Conservation (phyloP, 2,797 vertebrate species). For the Hydrocynus forskahlii region DNA sequence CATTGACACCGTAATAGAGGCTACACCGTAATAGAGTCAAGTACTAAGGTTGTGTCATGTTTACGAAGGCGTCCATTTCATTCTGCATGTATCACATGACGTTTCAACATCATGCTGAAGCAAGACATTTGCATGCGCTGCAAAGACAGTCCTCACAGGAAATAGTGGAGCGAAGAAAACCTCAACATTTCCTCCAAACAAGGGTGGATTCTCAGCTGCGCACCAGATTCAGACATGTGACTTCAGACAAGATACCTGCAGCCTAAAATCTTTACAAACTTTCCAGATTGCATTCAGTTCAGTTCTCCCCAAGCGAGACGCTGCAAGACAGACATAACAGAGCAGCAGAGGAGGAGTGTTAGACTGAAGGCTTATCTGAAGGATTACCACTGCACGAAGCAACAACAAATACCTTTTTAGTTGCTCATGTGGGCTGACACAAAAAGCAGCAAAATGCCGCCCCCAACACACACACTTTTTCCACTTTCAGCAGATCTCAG, state of each 20-base stretch:
- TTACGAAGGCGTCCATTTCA: not conserved
- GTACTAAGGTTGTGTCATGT: not conserved
- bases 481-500: slow-evolving; percentile 18
- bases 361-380: not conserved
- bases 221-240: not conserved
- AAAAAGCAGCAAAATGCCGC: not conserved
- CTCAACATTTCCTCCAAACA: not conserved
- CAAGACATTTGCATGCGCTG: not conserved
- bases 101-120: not conserved
- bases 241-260: not conserved
- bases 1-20: not conserved
- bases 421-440: not conserved
- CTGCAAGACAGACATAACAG: not conserved
- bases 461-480: not conserved
- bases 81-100: not conserved
- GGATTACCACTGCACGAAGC: not conserved
- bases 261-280: not conserved
- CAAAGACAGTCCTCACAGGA: not conserved
- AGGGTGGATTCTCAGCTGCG: not conserved
- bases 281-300: not conserved
- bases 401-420: not conserved
- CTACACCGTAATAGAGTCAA: not conserved
- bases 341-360: not conserved
- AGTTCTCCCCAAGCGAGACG: not conserved
- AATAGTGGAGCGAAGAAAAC: not conserved